A percentile compares a stretch with the other conserved stretches of the same genome.
These are phyloP conservation scores for Tenualosa ilisha DNA, from an alignment of 2,797 vertebrate species.

Conservation along the genomic window DNA sequence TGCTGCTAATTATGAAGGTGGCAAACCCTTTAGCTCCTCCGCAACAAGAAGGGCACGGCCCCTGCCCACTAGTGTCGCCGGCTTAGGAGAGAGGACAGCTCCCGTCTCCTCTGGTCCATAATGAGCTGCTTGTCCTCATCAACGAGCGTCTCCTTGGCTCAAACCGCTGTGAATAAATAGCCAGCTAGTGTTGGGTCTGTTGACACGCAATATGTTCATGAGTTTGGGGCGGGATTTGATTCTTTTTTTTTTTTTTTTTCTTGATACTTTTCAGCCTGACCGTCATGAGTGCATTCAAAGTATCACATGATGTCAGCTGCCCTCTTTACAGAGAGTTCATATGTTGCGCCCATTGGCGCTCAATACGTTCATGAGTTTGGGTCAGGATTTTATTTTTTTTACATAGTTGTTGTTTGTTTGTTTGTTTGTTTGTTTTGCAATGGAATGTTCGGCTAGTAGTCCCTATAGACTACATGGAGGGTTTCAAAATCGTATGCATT, in stretches of 20 bases:
- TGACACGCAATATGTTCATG: neutral
- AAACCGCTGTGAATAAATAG: neutral
- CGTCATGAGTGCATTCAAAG: no score
- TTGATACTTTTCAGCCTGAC: neutral
- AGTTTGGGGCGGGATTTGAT: neutral
- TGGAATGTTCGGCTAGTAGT: neutral
- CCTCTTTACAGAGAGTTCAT: no score
- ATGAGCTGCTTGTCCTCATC: neutral
- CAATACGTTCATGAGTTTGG: neutral
- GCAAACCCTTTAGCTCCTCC: constrained; percentile 37
- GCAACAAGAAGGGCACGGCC: constrained; percentile 42
- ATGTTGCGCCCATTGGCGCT: neutral
- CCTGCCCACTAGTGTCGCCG: neutral
- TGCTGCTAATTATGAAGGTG: constrained; percentile 60
- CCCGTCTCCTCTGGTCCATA: neutral
- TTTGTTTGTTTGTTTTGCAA: neutral
- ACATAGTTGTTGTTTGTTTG: neutral
- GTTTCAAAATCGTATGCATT: neutral
- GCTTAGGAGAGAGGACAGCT: neutral
- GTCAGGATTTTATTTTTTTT: neutral
- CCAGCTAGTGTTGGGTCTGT: neutral
- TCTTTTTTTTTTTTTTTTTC: neutral
- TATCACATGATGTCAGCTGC: no score
- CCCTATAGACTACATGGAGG: neutral
- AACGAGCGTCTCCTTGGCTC: neutral